phyloP scores from a whole-genome alignment of 2,888 invertebrate species.

The Scaptomyza flava region DNA sequence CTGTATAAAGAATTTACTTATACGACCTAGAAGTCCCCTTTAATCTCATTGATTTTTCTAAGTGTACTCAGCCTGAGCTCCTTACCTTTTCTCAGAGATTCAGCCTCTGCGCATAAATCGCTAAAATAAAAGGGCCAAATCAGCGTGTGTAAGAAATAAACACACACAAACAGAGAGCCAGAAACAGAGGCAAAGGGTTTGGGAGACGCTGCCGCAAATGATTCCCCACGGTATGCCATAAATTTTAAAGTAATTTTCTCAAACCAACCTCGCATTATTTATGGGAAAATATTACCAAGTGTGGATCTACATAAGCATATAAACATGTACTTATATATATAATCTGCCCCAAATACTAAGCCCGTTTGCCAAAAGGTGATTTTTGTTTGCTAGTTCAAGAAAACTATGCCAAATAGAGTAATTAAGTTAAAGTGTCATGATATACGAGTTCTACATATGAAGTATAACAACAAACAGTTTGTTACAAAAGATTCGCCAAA shows the following conservation, averaged over 20 bases:
- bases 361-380: neutral
- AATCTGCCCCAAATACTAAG: constrained; percentile 62
- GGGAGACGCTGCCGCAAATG: constrained; percentile 6
- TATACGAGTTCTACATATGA: constrained; percentile 36
- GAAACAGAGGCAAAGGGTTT: constrained; percentile 2
- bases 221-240: constrained; percentile 64
- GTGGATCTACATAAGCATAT: neutral
- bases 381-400: neutral
- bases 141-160: constrained; percentile 64
- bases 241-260: constrained; percentile 81
- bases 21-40: no score
- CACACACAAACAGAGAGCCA: neutral
- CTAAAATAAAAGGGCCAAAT: constrained; percentile 75
- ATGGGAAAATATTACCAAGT: constrained; percentile 71
- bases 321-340: neutral
- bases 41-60: neutral
- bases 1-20: no score
- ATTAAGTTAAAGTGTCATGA: constrained; percentile 63
- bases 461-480: constrained; percentile 28
- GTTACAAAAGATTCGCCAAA: constrained; percentile 18
- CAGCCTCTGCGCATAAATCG: constrained; percentile 66
- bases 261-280: constrained; percentile 68
- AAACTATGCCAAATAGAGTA: constrained; percentile 68
- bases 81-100: constrained; percentile 54
- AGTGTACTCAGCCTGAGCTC: constrained; percentile 7